Percentiles rank a stretch among this genome's conserved stretches.
Evolutionary conservation across 2,113 vertebrate genomes (phyloP).

Genomic region (Cryptotis parvus): DNA sequence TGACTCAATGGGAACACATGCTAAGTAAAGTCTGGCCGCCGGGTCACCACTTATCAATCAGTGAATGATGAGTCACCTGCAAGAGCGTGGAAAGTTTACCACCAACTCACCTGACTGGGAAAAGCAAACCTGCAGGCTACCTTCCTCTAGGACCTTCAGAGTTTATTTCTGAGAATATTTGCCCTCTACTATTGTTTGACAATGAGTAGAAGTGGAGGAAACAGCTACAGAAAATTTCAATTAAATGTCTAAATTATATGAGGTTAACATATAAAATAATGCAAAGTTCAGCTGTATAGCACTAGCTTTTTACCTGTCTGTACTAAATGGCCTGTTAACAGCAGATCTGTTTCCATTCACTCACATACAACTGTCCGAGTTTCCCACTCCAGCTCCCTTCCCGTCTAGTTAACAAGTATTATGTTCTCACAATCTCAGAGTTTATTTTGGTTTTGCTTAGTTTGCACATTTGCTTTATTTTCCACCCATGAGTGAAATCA

Average conservation of each 20-base stretch:
- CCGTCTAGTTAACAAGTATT: neutral
- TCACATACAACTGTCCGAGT: neutral
- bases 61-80: conserved; percentile 5
- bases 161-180: neutral
- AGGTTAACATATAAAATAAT: neutral
- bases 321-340: neutral
- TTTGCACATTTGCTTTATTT: neutral
- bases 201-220: neutral
- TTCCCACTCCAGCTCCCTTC: neutral
- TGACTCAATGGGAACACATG: conserved; percentile 8
- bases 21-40: neutral
- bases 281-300: neutral
- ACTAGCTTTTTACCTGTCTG: too few relatives aligned
- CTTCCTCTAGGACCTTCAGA: neutral
- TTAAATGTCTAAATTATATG: neutral
- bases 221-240: neutral
- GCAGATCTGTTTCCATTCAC: neutral
- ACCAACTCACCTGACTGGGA: neutral
- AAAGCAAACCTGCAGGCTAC: neutral
- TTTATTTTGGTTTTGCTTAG: neutral
- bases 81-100: neutral
- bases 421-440: neutral
- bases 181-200: neutral
- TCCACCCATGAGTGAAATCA: neutral
- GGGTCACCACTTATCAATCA: neutral